phyloP scores from a whole-genome alignment of 92 coral and sea anemone species.

The Nematostella vectensis region DNA sequence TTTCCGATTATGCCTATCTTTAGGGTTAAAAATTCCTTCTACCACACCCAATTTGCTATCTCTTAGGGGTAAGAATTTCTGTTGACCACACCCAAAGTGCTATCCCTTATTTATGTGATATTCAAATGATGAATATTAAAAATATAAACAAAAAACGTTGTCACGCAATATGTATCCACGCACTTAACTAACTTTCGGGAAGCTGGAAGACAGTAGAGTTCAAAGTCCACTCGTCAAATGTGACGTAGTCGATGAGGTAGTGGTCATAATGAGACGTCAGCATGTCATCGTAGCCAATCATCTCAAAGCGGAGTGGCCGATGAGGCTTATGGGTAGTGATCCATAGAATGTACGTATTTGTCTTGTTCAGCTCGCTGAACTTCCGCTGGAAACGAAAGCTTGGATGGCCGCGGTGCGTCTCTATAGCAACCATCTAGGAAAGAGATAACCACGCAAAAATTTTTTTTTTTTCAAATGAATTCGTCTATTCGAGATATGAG shows the following conservation, averaged over 20 bases:
- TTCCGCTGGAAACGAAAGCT: conserved; percentile 62
- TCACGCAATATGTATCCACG: too few relatives aligned
- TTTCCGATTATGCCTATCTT: too few relatives aligned
- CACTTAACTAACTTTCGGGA: conserved; percentile 76
- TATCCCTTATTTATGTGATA: too few relatives aligned
- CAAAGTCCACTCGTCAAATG: conserved; percentile 81
- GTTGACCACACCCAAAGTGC: too few relatives aligned
- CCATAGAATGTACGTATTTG: conserved; percentile 67
- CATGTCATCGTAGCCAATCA: conserved; percentile 92
- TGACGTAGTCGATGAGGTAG: conserved; percentile 77
- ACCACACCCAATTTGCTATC: too few relatives aligned
- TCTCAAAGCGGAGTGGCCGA: conserved; percentile 83
- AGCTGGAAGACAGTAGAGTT: conserved; percentile 63
- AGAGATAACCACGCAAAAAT: neutral
- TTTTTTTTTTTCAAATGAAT: too few relatives aligned
- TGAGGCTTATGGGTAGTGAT: conserved; percentile 65
- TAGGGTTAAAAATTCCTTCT: too few relatives aligned
- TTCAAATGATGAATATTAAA: too few relatives aligned
- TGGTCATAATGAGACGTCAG: conserved; percentile 96
- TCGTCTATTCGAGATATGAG: too few relatives aligned
- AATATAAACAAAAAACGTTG: too few relatives aligned
- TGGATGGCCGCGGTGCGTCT: conserved; percentile 68
- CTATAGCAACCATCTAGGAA: conserved; percentile 60
- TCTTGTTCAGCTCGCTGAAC: conserved; percentile 60
- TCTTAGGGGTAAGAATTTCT: too few relatives aligned